Conservation (phyloP, 2,797 vertebrate species). For the Melanotaenia maccullochi region DNA sequence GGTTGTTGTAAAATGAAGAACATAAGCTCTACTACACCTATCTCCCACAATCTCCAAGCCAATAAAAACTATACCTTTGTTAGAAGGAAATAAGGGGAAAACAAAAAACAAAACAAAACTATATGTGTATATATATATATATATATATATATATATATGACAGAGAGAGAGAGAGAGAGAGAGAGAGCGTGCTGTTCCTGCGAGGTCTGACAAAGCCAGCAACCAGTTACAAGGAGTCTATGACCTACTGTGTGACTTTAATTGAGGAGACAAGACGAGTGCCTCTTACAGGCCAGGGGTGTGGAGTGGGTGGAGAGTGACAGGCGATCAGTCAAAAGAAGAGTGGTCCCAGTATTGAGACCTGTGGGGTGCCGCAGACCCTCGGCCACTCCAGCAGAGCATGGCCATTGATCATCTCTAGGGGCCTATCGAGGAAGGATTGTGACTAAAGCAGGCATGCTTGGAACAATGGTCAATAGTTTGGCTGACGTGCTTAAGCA, state of each 20-base stretch:
- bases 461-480: slow-evolving; percentile 84
- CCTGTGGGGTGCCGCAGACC: slow-evolving; percentile 78
- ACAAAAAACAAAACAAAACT: not conserved
- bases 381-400: slow-evolving; percentile 64
- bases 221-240: slow-evolving; percentile 50
- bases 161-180: too few species aligned
- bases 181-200: slow-evolving; percentile 25
- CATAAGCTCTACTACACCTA: slow-evolving; percentile 55
- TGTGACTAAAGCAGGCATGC: slow-evolving; percentile 83
- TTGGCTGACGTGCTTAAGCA: slow-evolving; percentile 85
- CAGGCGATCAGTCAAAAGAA: slow-evolving; percentile 81
- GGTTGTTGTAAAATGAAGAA: slow-evolving; percentile 74
- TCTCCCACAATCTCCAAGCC: slow-evolving; percentile 54
- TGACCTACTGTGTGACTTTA: slow-evolving; percentile 70
- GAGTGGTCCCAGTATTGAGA: slow-evolving; percentile 79
- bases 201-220: slow-evolving; percentile 46
- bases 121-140: not conserved
- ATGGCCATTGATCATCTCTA: slow-evolving; percentile 81
- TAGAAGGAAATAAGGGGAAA: slow-evolving; percentile 1
- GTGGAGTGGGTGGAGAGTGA: slow-evolving; percentile 73
- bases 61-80: slow-evolving; percentile 57
- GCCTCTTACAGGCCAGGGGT: slow-evolving; percentile 75
- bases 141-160: not conserved
- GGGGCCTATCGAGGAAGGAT: slow-evolving; percentile 80
- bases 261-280: slow-evolving; percentile 69